Evolutionary conservation across 1,140 invertebrate species (phyloP).

Genomic region (Chrysopa pallens): DNA sequence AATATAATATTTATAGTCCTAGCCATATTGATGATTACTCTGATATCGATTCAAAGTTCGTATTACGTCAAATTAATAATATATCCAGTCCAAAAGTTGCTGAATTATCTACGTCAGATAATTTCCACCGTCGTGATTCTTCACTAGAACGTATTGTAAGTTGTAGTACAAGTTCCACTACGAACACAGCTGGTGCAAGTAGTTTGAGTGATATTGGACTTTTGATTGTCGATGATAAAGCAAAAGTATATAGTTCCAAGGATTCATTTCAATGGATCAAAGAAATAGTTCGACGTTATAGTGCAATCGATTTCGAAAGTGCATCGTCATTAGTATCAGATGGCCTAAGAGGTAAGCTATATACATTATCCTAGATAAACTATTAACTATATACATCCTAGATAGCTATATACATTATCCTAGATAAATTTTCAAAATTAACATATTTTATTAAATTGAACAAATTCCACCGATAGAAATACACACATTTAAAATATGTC

Average conservation of each 20-base stretch:
- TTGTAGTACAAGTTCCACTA: background rate
- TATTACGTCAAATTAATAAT: slow-evolving; percentile 14
- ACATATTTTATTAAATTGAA: background rate
- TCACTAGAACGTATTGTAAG: background rate
- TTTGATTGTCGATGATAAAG: slow-evolving; percentile 16
- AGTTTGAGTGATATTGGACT: slow-evolving; percentile 9
- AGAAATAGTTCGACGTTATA: slow-evolving; percentile 20
- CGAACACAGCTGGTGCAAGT: background rate
- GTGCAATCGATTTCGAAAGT: slow-evolving; percentile 21
- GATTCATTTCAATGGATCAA: slow-evolving; percentile 17
- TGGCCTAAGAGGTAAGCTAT: slow-evolving; percentile 18
- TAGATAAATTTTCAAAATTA: background rate
- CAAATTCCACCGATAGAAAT: background rate
- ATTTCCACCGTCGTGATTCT: slow-evolving; percentile 2
- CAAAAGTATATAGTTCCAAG: slow-evolving; percentile 11
- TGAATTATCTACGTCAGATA: background rate
- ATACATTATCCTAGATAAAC: background rate
- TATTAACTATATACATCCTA: background rate
- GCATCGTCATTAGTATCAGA: slow-evolving; percentile 18
- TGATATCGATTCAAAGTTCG: slow-evolving; percentile 18
- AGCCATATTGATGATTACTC: slow-evolving; percentile 18
- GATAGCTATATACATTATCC: background rate
- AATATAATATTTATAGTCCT: slow-evolving; percentile 21
- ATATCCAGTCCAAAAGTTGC: slow-evolving; percentile 5
- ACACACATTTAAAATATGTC: no score